Base-by-base conservation (phyloP, 2,888 invertebrate species). In the Drosophila greeni region DNA sequence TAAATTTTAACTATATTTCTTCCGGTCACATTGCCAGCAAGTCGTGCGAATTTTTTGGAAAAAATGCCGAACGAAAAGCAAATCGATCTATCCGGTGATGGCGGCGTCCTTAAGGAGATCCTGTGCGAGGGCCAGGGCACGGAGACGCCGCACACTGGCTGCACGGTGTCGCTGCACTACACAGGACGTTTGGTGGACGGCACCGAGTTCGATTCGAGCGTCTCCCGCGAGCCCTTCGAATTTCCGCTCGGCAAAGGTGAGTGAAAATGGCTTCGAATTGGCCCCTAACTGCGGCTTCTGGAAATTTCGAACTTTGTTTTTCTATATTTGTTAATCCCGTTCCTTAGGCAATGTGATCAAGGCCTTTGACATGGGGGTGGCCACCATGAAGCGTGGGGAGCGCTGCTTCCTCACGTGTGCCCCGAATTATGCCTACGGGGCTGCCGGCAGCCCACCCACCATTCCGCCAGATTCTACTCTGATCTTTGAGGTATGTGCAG, bases 341-440 rank as follows among this genome's bases (percentile, higher is more conserved):
- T n/a, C 51, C 40, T 2, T 29, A 95, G 95, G 93, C 0, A 89
- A 89, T 53, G 97, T 98, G 1, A 97, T 98, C 72, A 95, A 95
- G 90, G 97, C 94, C 89, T 99, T 98, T 95, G 98, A 99, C 84
- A 91, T 96, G 73, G 98, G 97, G 29, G 94, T 99, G 16, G 94
- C 95, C 0, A 94, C 96, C 0, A 99, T 99, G 99, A 95, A 94
- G 88, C 93, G 93, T 78, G 95, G 96, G 0, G 98, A 98, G 89
- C 90, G 94, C 53, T 94, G 95, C 48, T 90, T 93, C 54, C 89
- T 99, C 51, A 95, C 94, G 0, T 97, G 97, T 89, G 93, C 94
- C 52, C 91, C 97, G 0, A 93, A 96, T 65, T 98, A 97, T 90
- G 98, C 96, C 0, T 98, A 98, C 86, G 98, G 98, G 6, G 91